A percentile compares a stretch with the other conserved stretches of the same genome.
Conservation (phyloP, 2,888 invertebrate species). For the Lepidocyrtinus sp. region DNA sequence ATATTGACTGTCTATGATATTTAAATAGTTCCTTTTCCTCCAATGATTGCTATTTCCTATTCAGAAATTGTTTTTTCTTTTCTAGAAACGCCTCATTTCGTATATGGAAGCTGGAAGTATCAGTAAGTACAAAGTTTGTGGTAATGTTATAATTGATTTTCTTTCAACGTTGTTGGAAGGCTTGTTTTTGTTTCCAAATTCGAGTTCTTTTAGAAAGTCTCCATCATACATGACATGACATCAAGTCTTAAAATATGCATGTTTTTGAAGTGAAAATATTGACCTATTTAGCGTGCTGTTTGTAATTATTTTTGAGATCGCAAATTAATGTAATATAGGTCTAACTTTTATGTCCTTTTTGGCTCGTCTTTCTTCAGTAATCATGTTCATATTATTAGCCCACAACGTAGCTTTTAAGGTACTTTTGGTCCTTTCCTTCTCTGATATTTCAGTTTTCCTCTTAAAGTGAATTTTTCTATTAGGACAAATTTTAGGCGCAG, state of each 20-base stretch:
- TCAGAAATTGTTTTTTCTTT: too few relatives aligned
- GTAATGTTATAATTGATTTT: not conserved
- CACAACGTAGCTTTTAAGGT: not conserved
- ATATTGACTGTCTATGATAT: not conserved
- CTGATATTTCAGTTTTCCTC: not conserved
- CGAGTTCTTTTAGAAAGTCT: not conserved
- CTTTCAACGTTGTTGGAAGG: not conserved
- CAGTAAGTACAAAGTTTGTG: too few relatives aligned
- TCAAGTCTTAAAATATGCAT: not conserved
- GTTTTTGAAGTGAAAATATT: not conserved
- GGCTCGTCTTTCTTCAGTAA: not conserved
- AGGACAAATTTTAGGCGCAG: too few relatives aligned
- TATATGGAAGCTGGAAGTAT: constrained; percentile 1
- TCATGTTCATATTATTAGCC: not conserved
- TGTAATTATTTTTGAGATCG: not conserved
- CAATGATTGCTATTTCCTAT: not conserved
- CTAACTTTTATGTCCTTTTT: not conserved
- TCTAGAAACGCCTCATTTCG: too few relatives aligned
- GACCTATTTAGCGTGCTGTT: not conserved
- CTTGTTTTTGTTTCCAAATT: constrained; percentile 4
- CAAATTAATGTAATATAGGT: not conserved
- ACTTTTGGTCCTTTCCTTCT: constrained; percentile 6
- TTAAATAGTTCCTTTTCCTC: not conserved
- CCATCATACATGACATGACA: not conserved
- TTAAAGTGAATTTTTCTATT: too few relatives aligned